Evolutionary conservation across 2,797 vertebrate genomes (phyloP).

Genomic region (Odontamblyopus rebecca): DNA sequence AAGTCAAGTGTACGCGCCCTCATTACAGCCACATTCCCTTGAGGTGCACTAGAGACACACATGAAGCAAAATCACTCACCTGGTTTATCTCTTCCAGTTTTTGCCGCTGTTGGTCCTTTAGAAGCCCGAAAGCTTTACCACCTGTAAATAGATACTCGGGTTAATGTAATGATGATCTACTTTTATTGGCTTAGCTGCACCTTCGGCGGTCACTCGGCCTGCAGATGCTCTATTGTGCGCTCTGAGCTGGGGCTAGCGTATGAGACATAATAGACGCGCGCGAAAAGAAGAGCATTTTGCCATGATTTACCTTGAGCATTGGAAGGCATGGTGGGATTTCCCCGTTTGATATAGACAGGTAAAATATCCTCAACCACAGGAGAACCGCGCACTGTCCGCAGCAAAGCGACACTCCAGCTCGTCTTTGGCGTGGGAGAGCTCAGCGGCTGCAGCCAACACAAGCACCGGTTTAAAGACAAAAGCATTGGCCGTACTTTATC

Average conservation of each 20-base stretch:
- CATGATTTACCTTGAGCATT: slow-evolving; percentile 69
- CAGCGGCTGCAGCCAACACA: slow-evolving; percentile 17
- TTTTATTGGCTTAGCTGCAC: slow-evolving; percentile 20
- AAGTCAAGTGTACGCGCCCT: slow-evolving; percentile 50
- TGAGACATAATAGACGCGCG: slow-evolving; percentile 4
- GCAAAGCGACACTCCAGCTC: slow-evolving; percentile 34
- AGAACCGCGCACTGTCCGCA: slow-evolving; percentile 31
- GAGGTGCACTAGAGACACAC: slow-evolving; percentile 16
- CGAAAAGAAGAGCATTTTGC: not conserved
- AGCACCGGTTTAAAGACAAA: slow-evolving; percentile 33
- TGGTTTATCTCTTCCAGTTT: slow-evolving; percentile 87
- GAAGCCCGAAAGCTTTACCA: slow-evolving; percentile 86
- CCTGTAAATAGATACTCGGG: slow-evolving; percentile 62
- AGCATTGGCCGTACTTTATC: slow-evolving; percentile 14
- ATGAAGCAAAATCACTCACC: slow-evolving; percentile 64
- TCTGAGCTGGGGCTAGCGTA: slow-evolving; percentile 36
- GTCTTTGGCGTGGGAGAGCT: slow-evolving; percentile 26
- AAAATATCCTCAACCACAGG: slow-evolving; percentile 30
- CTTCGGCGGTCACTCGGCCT: slow-evolving; percentile 40
- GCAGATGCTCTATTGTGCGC: slow-evolving; percentile 45
- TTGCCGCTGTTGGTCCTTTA: slow-evolving; percentile 86
- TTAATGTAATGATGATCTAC: slow-evolving; percentile 7
- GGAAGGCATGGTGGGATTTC: slow-evolving; percentile 72
- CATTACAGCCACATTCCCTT: slow-evolving; percentile 15
- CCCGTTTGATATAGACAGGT: slow-evolving; percentile 22